Base-by-base conservation (phyloP, 2,888 invertebrate genomes). In the Subacronicta megacephala region DNA sequence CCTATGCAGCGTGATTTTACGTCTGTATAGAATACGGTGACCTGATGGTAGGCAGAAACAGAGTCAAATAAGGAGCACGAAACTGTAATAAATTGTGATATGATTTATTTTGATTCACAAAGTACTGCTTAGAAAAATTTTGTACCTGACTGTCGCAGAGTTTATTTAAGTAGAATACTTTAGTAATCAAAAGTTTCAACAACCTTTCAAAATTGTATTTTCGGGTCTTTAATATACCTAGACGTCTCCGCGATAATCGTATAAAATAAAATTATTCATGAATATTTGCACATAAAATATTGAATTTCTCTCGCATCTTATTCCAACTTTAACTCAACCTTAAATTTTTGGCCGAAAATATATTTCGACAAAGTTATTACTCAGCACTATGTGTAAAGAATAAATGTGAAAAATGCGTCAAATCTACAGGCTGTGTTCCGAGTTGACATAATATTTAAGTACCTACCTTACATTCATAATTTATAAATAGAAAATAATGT, bases 311-410 rank as follows among this genome's bases (percentile, higher is more conserved):
- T 41, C 35, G 53, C 37, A 52, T 54, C 20, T 61, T 42, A 47
- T 63, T 56, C 20, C 10, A 49, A 71, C 31, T 68, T 45, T 36
- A 52, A 63, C 18, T 12, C 13, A 55, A 49, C n/a, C 47, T 47
- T 47, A 62, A 63, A 53, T 43, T 49, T 18, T 62, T 46, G 55
- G 15, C 13, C n/a, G 37, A 52, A 64, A 57, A 50, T 53, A 41
- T n/a, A 29, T 46, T 47, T 56, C 16, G 7, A 41, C 42, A 29
- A 72, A 67, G 49, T 62, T 72, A 58, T 62, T 62, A 53, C 51
- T 42, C 13, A 23, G 36, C 49, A 36, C 17, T 13, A 20, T 46
- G 43, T 40, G 47, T 35, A 12, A 47, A 61, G 44, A 49, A 62
- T 45, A 56, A 51, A 56, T 51, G 33, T 41, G 16, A 50, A 46